phyloP scores from a whole-genome alignment of 2,888 invertebrate species.

The Xylota sylvarum region DNA sequence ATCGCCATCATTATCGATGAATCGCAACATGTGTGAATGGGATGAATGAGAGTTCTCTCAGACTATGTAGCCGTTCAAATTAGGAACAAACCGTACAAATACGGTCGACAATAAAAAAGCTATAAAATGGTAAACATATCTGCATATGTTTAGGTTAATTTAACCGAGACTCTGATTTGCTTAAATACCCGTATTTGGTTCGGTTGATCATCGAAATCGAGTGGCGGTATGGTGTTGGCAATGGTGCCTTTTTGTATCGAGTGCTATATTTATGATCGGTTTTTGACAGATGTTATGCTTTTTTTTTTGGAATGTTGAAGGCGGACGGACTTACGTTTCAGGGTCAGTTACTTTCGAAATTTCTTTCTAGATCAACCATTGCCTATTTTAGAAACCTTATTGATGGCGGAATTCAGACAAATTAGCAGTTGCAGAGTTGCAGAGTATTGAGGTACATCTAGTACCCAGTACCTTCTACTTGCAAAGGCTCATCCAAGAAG shows the following conservation, averaged over 20 bases:
- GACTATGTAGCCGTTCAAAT: conserved; percentile 26
- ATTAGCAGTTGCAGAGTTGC: too few relatives aligned
- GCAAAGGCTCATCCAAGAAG: too few relatives aligned
- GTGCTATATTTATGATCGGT: conserved; percentile 17
- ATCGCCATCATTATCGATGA: conserved; percentile 41
- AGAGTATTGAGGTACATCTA: too few relatives aligned
- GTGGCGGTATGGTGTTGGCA: neutral
- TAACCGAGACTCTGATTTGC: conserved; percentile 12
- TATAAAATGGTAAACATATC: conserved; percentile 4
- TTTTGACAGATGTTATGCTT: conserved; percentile 27
- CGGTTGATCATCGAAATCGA: neutral
- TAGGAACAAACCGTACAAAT: conserved; percentile 51
- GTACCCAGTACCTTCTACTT: too few relatives aligned
- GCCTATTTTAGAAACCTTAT: too few relatives aligned
- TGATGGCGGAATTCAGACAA: too few relatives aligned
- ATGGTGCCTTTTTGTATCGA: neutral
- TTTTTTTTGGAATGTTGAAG: conserved; percentile 20
- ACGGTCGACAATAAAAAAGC: conserved; percentile 30
- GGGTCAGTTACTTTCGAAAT: conserved; percentile 13
- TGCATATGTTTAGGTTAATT: conserved; percentile 32
- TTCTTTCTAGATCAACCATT: neutral
- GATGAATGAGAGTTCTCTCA: conserved; percentile 28
- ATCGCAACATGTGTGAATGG: conserved; percentile 41
- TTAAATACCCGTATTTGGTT: conserved; percentile 31
- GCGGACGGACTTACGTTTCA: neutral